A percentile compares a stretch with the other conserved stretches of the same genome.
Evolutionary conservation across 1,140 invertebrate species (phyloP).

Genomic region (Procambarus clarkii): DNA sequence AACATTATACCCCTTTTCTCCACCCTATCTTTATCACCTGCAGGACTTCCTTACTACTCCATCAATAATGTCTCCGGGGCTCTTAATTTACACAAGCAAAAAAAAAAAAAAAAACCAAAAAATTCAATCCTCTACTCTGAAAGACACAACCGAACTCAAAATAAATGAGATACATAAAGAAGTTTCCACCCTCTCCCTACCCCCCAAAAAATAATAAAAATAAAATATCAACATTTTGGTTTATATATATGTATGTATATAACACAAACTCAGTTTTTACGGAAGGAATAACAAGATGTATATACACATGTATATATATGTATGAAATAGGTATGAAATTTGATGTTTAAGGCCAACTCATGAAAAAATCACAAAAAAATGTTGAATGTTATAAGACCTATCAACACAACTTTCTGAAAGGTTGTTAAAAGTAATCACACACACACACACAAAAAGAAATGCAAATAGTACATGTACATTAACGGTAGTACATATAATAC

Average conservation of each 20-base stretch:
- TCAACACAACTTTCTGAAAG: slow-evolving; percentile 8
- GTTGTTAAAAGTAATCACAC: slow-evolving; percentile 20
- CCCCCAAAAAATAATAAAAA: background rate
- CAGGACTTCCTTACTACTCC: background rate
- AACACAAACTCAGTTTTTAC: background rate
- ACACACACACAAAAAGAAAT: slow-evolving; percentile 38
- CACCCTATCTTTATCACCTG: too few species aligned
- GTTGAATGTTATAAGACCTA: too few species aligned
- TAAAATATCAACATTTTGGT: background rate
- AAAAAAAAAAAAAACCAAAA: background rate
- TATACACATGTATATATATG: slow-evolving; percentile 56
- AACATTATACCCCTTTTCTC: background rate
- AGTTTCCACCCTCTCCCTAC: too few species aligned
- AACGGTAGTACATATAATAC: background rate
- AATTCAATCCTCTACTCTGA: background rate
- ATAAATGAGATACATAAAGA: background rate
- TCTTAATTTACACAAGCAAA: background rate
- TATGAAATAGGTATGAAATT: slow-evolving; percentile 20
- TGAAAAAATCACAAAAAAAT: too few species aligned
- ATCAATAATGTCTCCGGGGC: background rate
- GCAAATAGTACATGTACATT: background rate
- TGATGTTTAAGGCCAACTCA: too few species aligned
- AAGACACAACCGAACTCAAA: background rate
- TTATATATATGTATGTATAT: slow-evolving; percentile 48
- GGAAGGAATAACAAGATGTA: background rate